phyloP scores from a whole-genome alignment of 2,888 invertebrate species.

The Caenorhabditis parvicauda region DNA sequence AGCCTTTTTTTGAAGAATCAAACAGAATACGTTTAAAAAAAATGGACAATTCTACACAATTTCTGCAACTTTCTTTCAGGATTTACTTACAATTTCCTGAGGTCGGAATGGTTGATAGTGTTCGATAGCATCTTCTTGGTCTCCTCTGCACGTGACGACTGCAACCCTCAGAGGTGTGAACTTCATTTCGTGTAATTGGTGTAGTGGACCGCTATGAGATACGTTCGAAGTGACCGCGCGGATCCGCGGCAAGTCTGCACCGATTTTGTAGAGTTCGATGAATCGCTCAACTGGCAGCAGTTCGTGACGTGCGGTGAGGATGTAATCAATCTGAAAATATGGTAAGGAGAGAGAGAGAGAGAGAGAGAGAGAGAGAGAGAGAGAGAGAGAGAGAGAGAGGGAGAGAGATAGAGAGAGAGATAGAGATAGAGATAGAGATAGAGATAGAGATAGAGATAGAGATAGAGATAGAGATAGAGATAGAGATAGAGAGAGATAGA shows the following conservation, averaged over 20 bases:
- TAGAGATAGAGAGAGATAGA: no score
- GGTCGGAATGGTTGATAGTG: slow-evolving; percentile 17
- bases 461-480: no score
- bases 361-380: not conserved
- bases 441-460: no score
- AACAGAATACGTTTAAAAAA: no score
- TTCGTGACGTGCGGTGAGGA: slow-evolving; percentile 14
- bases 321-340: slow-evolving; percentile 18
- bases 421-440: slow-evolving; percentile 1
- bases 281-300: slow-evolving; percentile 17
- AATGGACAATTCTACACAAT: not conserved
- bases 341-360: not conserved
- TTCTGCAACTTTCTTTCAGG: not conserved
- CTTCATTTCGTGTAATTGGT: slow-evolving; percentile 28
- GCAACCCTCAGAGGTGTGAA: slow-evolving; percentile 59
- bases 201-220: slow-evolving; percentile 31
- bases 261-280: slow-evolving; percentile 8
- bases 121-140: no score
- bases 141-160: slow-evolving; percentile 56
- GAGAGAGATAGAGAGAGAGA: not conserved
- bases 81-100: slow-evolving; percentile 6
- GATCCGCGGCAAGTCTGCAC: slow-evolving; percentile 16
- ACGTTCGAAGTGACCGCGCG: slow-evolving; percentile 28
- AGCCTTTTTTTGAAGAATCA: no score
- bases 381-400: not conserved